These are phyloP conservation scores for Rhopalosiphum padi DNA, from an alignment of 1,140 invertebrate genomes.

Conservation along the genomic window DNA sequence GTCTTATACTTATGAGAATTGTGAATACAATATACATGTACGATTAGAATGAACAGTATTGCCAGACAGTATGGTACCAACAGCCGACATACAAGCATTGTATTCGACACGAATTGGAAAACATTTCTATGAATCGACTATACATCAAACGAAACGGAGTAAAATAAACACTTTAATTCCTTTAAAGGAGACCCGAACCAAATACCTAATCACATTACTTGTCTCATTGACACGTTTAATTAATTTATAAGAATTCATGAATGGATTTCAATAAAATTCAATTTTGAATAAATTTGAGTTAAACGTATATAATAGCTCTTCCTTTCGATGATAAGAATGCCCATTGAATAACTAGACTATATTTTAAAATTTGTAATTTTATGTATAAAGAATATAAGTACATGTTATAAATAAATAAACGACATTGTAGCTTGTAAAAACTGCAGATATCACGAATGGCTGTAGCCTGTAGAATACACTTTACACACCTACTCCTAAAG, in stretches of 20 bases:
- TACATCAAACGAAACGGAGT: background rate
- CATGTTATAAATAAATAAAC: background rate
- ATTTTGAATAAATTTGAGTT: background rate
- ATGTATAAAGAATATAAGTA: no score
- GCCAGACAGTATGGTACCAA: constrained; percentile 33
- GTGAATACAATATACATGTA: background rate
- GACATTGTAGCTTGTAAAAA: background rate
- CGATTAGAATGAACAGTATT: background rate
- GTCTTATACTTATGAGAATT: background rate
- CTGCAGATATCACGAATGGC: background rate
- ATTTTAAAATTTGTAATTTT: background rate
- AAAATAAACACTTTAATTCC: background rate
- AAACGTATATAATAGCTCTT: background rate
- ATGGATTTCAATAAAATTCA: background rate
- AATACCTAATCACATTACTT: background rate
- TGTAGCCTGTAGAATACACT: background rate
- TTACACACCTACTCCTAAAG: background rate
- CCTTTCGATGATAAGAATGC: background rate
- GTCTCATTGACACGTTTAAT: constrained; percentile 45
- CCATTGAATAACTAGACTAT: background rate
- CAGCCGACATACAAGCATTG: background rate
- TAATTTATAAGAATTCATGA: constrained; percentile 16
- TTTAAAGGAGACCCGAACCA: background rate
- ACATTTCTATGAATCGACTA: constrained; percentile 37
- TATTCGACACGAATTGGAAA: constrained; percentile 14